These are phyloP conservation scores for Aporophyla nigra DNA, from an alignment of 2,888 invertebrate genomes.

Conservation along the genomic window DNA sequence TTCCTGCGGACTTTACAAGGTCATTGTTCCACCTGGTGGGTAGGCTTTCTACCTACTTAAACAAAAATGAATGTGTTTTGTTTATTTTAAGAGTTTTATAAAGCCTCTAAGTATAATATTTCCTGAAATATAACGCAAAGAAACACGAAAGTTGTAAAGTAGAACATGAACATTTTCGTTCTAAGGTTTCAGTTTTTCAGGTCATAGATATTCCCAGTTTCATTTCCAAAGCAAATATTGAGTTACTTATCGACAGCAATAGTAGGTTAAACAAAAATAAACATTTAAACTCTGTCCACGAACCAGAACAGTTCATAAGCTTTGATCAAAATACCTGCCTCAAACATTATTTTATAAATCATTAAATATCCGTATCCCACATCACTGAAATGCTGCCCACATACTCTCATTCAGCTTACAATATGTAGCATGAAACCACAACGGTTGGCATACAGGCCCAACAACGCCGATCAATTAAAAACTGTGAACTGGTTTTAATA, in stretches of 20 bases:
- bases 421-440: slow-evolving; percentile 7
- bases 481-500: not conserved
- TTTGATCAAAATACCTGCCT: not conserved
- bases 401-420: not conserved
- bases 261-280: not conserved
- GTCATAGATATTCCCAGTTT: not conserved
- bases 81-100: too few relatives aligned
- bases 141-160: slow-evolving; percentile 9
- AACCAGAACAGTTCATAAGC: slow-evolving; percentile 1
- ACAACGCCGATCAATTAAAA: slow-evolving; percentile 25
- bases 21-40: too few relatives aligned
- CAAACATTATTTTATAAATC: slow-evolving; percentile 1
- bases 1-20: too few relatives aligned
- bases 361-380: not conserved
- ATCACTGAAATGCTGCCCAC: not conserved
- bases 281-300: not conserved
- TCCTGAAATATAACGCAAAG: not conserved
- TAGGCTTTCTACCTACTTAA: too few relatives aligned
- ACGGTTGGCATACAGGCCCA: not conserved
- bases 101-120: slow-evolving; percentile 17
- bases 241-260: not conserved
- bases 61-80: too few relatives aligned
- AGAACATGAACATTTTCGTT: not conserved
- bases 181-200: not conserved
- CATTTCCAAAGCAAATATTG: slow-evolving; percentile 7